Base-by-base conservation (phyloP, 2,113 vertebrate genomes). In the Stercorarius parasiticus region DNA sequence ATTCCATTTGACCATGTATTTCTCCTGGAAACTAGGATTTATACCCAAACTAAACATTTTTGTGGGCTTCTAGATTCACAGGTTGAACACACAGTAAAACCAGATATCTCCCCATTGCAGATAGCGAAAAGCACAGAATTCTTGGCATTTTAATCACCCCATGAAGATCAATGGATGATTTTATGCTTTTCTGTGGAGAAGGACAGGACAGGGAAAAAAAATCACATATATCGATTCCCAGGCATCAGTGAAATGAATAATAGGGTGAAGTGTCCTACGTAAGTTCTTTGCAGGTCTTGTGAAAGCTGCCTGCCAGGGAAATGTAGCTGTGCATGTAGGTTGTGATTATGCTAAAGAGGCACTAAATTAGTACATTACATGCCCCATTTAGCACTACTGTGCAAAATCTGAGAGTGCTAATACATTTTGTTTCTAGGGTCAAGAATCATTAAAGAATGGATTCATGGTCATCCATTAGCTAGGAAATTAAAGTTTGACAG, bases 331-430 rank as follows among this genome's bases (percentile, higher is more conserved):
- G 94, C 89, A 80, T 72, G 97, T 95, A 97, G 96, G 95, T 83
- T 92, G 94, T 76, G 96, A 95, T 94, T 97, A 97, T 98, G 98
- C 97, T 98, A 98, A 98, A 78, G 70, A 98, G 97, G 97, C 97
- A 97, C 98, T 98, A 98, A 98, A 98, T 98, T 97, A 98, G 97
- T 96, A 97, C 96, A 97, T 98, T 98, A 97, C 97, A 98, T 38
- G 97, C 97, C 97, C 98, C 98, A 98, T 98, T 98, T 98, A 98
- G 97, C 96, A 97, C 93, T 77, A 92, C 97, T 97, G 97, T 97
- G 97, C 97, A 97, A 98, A 98, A 98, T 93, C 97, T 97, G 93
- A 98, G 97, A 98, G 98, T 97, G 97, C 97, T 98, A 97, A 98
- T 98, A 98, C 97, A 98, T 98, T 98, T 98, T 97, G 97, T 96